Conservation (phyloP, 2,797 vertebrate species). For the Cuculus canorus region DNA sequence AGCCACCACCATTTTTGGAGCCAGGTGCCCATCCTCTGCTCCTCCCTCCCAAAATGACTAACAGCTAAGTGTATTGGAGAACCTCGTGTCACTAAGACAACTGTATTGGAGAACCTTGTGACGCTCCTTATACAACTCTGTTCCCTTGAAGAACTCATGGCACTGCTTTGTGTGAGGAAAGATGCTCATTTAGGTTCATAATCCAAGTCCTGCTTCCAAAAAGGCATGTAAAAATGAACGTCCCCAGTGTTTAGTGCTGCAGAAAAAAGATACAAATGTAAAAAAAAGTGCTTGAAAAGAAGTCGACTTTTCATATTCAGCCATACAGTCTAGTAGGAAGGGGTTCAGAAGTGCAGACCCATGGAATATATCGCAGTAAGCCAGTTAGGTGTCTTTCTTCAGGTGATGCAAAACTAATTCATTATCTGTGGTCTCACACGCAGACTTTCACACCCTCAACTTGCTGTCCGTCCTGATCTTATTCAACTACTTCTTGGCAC, state of each 20-base stretch:
- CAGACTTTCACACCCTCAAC: conserved; percentile 7
- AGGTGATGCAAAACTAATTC: conserved; percentile 21
- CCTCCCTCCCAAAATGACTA: neutral
- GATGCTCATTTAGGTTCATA: conserved; percentile 50
- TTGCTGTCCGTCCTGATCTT: conserved; percentile 9
- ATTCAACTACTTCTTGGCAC: conserved; percentile 86
- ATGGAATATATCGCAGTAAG: neutral
- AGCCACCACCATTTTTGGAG: conserved; percentile 40
- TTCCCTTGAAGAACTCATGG: conserved; percentile 47
- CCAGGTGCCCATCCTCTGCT: neutral
- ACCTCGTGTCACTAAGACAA: conserved; percentile 13
- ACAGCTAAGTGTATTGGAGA: conserved; percentile 34
- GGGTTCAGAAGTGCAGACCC: conserved; percentile 50
- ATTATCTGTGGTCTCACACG: neutral
- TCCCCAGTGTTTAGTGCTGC: conserved; percentile 61
- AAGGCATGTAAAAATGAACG: conserved; percentile 78
- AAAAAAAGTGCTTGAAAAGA: conserved; percentile 76
- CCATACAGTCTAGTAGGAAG: conserved; percentile 19
- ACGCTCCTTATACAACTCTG: neutral
- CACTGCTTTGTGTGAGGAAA: conserved; percentile 33
- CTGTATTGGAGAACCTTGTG: conserved; percentile 26
- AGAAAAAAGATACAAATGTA: conserved; percentile 66
- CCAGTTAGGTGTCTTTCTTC: conserved; percentile 41
- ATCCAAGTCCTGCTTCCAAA: conserved; percentile 72
- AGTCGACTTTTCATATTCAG: conserved; percentile 29